Percentiles rank a stretch among this genome's conserved stretches.
phyloP scores from a whole-genome alignment of 2,113 vertebrate species.

The Leucoraja erinaceus region DNA sequence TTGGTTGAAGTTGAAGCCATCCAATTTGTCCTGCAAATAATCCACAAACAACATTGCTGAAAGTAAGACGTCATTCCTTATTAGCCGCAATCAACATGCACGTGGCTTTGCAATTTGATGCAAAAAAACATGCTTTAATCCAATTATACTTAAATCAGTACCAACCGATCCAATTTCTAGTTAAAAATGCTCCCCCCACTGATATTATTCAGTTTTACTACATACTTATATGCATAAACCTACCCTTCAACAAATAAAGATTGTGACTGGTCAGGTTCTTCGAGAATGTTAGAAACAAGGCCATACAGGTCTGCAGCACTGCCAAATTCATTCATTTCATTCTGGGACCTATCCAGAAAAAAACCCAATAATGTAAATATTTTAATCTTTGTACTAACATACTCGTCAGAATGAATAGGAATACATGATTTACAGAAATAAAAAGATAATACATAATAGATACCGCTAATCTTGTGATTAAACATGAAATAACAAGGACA shows the following conservation, averaged over 20 bases:
- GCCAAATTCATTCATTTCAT: constrained; percentile 66
- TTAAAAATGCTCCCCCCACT: not conserved
- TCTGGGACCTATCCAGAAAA: constrained; percentile 58
- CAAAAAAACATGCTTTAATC: too few relatives aligned
- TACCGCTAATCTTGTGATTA: not conserved
- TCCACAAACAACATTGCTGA: too few relatives aligned
- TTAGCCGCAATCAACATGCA: too few relatives aligned
- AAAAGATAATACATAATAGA: too few relatives aligned
- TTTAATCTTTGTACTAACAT: not conserved
- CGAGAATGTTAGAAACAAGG: constrained; percentile 84
- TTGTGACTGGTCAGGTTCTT: constrained; percentile 72
- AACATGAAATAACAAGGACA: not conserved
- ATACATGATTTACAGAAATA: not conserved
- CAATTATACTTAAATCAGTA: too few relatives aligned
- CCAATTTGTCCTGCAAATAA: too few relatives aligned
- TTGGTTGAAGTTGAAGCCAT: too few relatives aligned
- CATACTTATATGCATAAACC: constrained; percentile 47
- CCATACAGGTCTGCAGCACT: constrained; percentile 81
- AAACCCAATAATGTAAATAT: not conserved
- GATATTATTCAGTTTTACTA: not conserved
- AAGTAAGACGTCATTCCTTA: too few relatives aligned
- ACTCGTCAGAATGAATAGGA: not conserved
- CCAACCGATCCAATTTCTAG: too few relatives aligned
- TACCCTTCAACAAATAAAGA: constrained; percentile 70
- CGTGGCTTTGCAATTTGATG: too few relatives aligned